phyloP scores from a whole-genome alignment of 1,140 invertebrate species.

The Lanistes nyassanus region DNA sequence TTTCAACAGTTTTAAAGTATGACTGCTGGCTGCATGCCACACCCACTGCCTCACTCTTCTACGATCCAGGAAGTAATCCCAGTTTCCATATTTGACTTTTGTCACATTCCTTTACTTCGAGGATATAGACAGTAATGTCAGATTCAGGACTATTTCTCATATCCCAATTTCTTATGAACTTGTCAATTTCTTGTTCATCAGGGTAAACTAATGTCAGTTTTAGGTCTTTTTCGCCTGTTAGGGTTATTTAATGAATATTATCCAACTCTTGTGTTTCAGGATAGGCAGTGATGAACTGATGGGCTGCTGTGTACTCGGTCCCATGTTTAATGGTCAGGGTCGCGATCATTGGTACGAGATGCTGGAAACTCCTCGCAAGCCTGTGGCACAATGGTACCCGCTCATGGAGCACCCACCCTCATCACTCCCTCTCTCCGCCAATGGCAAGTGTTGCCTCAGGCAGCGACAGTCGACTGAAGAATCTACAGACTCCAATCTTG shows the following conservation, averaged over 20 bases:
- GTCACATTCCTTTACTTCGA: too few species aligned
- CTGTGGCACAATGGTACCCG: constrained; percentile 87
- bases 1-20: too few species aligned
- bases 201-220: too few species aligned
- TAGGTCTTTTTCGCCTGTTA: neutral
- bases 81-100: too few species aligned
- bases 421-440: constrained; percentile 21
- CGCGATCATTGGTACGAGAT: constrained; percentile 91
- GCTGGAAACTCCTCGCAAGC: constrained; percentile 85
- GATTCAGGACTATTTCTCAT: too few species aligned
- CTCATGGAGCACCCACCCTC: constrained; percentile 72
- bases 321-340: constrained; percentile 80
- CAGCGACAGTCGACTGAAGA: constrained; percentile 47
- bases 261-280: constrained; percentile 65
- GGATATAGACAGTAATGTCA: too few species aligned
- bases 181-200: too few species aligned
- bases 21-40: too few species aligned
- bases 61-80: too few species aligned
- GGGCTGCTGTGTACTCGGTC: constrained; percentile 84
- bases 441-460: constrained; percentile 49
- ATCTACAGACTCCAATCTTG: constrained; percentile 28
- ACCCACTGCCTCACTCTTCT: too few species aligned
- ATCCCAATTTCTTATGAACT: too few species aligned
- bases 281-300: constrained; percentile 88
- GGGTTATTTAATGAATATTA: neutral